Base-by-base conservation (phyloP, 2,888 invertebrate genomes). In the Athetis lepigone region DNA sequence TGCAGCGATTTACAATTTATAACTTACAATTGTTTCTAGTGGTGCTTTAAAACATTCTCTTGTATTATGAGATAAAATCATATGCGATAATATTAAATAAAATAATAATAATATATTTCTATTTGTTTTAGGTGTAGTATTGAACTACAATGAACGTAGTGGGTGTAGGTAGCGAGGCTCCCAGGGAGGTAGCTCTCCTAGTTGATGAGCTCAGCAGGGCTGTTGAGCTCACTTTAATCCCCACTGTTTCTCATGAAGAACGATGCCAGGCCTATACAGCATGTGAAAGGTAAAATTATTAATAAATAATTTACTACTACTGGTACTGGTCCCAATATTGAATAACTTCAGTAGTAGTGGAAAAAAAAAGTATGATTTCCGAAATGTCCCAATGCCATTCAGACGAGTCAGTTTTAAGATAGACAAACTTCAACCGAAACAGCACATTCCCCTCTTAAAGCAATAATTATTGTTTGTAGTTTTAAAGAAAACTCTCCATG, bases 401-500 rank as follows among this genome's bases (percentile, higher is more conserved):
- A 13, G 3, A 33, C 3, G 4, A 33, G 33, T 33, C 33, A 13
- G 33, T 33, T 33, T 33, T 13, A 33, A 33, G 13, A 13, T 33
- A 33, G 33, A 33, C 13, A 5, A 37, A n/a, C 37, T 37, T n/a
- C 36, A 36, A 36, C 36, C n/a, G 37, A 16, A 37, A 37, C 37
- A n/a, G 0, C 7, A 3, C 6, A 7, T 16, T n/a, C n/a, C n/a
- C n/a, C n/a, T n/a, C n/a, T n/a, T n/a, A 13, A 13, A 36, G 4
- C n/a, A 13, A 1, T n/a, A n/a, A n/a, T 46, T 47, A 37, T 65
- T 54, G 42, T 33, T 85, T 87, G 5, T 85, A 96, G 96, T 81
- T 98, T 98, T 85, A 98, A 98, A 88, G 98, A 98, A 84, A 97
- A 97, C 33, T 98, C 98, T 0, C 98, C 98, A 9, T 93, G 97